These are phyloP conservation scores for Pelodiscus sinensis DNA, from an alignment of 2,113 vertebrate species.

Conservation along the genomic window DNA sequence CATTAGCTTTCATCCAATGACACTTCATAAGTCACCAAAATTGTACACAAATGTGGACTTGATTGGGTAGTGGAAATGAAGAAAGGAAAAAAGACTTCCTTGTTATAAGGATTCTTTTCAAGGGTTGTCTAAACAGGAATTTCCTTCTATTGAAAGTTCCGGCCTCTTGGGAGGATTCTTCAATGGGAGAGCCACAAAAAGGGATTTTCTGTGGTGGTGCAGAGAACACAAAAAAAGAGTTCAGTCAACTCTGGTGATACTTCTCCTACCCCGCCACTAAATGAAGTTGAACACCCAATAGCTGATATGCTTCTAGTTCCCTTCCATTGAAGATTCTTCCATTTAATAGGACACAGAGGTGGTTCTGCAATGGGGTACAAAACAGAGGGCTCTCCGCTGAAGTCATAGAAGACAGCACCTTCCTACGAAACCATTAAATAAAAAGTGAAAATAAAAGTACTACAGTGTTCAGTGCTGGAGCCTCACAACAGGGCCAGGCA, in stretches of 20 bases:
- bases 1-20: neutral
- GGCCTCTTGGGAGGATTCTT: neutral
- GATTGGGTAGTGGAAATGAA: neutral
- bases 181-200: neutral
- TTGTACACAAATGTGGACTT: neutral
- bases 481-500: neutral
- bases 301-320: neutral
- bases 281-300: neutral
- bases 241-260: neutral
- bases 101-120: neutral
- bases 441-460: neutral
- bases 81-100: neutral
- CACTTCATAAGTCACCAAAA: neutral
- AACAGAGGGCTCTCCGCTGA: neutral
- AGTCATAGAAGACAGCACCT: neutral
- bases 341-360: neutral
- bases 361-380: neutral
- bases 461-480: neutral
- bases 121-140: neutral
- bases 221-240: neutral
- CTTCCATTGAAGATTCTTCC: neutral
- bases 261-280: neutral
- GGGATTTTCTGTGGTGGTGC: neutral
- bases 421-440: too few relatives aligned
- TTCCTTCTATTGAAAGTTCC: neutral